Evolutionary conservation across 2,113 vertebrate species (phyloP).

Genomic region (Colinus virginianus): DNA sequence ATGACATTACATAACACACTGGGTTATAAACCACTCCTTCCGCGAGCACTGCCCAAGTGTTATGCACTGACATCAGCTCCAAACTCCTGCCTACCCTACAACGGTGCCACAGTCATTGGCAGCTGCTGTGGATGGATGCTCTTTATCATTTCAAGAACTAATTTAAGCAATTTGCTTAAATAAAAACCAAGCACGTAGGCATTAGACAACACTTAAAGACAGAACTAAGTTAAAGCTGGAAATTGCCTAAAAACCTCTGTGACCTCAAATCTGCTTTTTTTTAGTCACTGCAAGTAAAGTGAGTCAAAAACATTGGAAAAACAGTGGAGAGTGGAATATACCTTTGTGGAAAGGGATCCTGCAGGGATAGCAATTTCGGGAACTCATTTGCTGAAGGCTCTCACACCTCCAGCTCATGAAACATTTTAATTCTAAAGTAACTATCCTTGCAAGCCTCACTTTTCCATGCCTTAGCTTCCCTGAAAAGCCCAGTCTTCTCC

Average conservation of each 20-base stretch:
- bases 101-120: neutral
- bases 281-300: neutral
- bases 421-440: neutral
- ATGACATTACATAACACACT: neutral
- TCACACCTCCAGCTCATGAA: neutral
- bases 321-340: neutral
- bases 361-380: neutral
- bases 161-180: neutral
- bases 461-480: neutral
- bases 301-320: neutral
- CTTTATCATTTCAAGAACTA: neutral
- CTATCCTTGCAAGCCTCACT: neutral
- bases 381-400: neutral
- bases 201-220: neutral
- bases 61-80: neutral
- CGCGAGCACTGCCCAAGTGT: neutral
- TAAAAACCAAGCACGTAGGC: neutral
- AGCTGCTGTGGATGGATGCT: neutral
- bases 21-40: slow-evolving; percentile 3
- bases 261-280: neutral
- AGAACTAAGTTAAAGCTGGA: neutral
- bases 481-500: neutral
- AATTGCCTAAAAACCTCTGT: neutral
- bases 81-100: neutral
- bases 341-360: neutral